Evolutionary conservation across 2,113 vertebrate genomes (phyloP).

Genomic region (Polypterus bichir): DNA sequence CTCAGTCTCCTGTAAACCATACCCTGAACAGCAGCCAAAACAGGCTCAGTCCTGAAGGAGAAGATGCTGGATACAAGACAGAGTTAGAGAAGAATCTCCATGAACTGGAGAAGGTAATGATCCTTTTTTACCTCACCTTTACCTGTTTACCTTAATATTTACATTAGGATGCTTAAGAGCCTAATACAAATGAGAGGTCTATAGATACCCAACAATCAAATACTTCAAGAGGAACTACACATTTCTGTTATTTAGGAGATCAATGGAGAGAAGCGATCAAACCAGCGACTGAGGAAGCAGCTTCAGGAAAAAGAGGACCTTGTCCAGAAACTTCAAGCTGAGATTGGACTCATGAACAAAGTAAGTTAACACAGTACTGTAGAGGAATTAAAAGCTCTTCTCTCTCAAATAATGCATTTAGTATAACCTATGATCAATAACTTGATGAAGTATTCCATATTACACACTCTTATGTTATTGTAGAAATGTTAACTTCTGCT

Average conservation of each 20-base stretch:
- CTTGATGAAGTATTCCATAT: no score
- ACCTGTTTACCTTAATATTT: no score
- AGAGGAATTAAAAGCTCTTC: no score
- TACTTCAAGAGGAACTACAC: no score
- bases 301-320: slow-evolving; percentile 13
- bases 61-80: background rate
- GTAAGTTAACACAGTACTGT: background rate
- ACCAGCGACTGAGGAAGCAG: slow-evolving; percentile 8
- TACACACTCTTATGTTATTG: no score
- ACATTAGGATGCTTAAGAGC: no score
- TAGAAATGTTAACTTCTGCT: no score
- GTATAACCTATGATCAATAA: no score
- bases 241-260: slow-evolving; percentile 5
- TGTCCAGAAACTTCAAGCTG: slow-evolving; percentile 9
- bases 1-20: background rate
- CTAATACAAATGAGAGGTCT: no score
- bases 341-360: slow-evolving; percentile 8
- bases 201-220: no score
- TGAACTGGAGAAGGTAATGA: background rate
- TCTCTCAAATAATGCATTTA: no score
- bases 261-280: slow-evolving; percentile 8
- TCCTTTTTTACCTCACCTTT: no score
- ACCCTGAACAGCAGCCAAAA: background rate
- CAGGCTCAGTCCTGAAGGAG: background rate
- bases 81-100: background rate